Conservation (phyloP, 2,888 invertebrate genomes). For the Xiphydria camelus region DNA sequence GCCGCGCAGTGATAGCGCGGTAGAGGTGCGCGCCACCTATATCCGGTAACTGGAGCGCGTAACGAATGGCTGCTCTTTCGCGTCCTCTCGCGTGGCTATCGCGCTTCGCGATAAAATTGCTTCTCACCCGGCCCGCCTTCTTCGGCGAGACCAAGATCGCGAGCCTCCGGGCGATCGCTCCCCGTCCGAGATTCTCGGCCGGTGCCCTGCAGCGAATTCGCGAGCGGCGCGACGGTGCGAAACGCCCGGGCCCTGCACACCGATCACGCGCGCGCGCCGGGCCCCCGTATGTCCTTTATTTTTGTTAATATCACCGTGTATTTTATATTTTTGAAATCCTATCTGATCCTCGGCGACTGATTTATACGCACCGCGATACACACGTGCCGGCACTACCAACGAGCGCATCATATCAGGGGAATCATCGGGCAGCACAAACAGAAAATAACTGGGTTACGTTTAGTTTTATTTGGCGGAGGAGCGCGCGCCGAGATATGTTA, state of each 20-base stretch:
- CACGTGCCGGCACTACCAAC: constrained; percentile 56
- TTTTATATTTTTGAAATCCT: constrained; percentile 55
- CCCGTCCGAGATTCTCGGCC: too few species aligned
- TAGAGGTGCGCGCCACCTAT: constrained; percentile 12
- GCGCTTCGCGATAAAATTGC: too few species aligned
- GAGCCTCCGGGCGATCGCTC: too few species aligned
- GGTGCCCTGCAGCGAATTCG: too few species aligned
- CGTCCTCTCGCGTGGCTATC: too few species aligned
- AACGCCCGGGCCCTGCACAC: too few species aligned
- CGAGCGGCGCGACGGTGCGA: too few species aligned
- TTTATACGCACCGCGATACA: constrained; percentile 57
- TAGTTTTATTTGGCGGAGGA: constrained; percentile 51
- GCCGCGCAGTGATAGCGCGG: constrained; percentile 17
- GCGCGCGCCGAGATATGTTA: constrained; percentile 46
- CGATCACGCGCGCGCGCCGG: not conserved
- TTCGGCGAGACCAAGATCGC: too few species aligned
- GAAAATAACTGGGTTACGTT: constrained; percentile 58
- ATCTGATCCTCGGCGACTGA: constrained; percentile 55
- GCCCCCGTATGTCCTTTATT: constrained; percentile 15
- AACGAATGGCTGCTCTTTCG: constrained; percentile 34
- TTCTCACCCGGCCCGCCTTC: too few species aligned
- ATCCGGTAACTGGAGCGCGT: constrained; percentile 39
- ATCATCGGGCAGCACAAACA: constrained; percentile 42
- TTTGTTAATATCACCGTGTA: constrained; percentile 46
- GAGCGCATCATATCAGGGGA: constrained; percentile 48